Conservation (phyloP, 2,888 invertebrate species). For the Drepana falcataria region DNA sequence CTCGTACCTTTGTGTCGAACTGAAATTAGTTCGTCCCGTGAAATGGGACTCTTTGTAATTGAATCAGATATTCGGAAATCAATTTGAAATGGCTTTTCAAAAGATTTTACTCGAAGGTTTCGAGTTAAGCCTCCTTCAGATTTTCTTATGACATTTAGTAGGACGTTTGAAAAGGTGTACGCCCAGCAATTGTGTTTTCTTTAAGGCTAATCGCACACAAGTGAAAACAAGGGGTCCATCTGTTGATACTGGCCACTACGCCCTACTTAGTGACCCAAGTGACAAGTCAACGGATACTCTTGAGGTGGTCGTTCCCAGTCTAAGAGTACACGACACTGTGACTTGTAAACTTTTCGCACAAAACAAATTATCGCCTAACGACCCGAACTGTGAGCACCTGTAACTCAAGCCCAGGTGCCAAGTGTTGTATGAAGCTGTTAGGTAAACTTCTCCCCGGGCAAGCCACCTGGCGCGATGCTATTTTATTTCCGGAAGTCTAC, state of each 20-base stretch:
- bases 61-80: conserved; percentile 1
- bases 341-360: not conserved
- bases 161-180: too few species aligned
- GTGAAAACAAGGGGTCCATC: too few species aligned
- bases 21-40: not conserved
- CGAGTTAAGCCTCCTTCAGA: too few species aligned
- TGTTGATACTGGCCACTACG: too few species aligned
- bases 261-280: too few species aligned
- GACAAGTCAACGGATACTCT: too few species aligned
- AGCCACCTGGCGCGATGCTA: not conserved
- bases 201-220: too few species aligned
- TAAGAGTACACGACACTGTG: too few species aligned
- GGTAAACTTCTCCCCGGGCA: not conserved
- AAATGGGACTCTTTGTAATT: not conserved
- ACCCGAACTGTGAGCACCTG: not conserved
- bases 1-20: not conserved
- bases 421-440: not conserved
- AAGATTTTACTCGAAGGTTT: too few species aligned
- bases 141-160: too few species aligned
- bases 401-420: not conserved
- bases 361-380: not conserved
- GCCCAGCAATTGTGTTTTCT: too few species aligned
- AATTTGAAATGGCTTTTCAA: not conserved
- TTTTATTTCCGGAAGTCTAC: not conserved
- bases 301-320: too few species aligned